Evolutionary conservation across 2,797 vertebrate genomes (phyloP), one percentile per base, ranked within the genome.

Genomic region (Xerus rutilus): DNA sequence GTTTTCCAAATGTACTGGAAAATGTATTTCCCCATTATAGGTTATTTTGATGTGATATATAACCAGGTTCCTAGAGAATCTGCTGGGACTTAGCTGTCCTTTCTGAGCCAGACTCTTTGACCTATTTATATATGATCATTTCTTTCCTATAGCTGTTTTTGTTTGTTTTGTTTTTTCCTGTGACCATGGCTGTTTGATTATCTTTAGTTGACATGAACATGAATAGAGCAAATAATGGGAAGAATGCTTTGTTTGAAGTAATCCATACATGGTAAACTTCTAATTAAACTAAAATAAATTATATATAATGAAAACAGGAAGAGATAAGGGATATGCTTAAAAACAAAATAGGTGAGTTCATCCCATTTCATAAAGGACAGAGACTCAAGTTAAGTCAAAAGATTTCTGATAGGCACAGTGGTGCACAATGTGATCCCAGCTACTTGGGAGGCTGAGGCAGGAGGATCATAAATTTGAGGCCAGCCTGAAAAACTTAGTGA

Each of bases 281-380:
- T 96, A n/a, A 28, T 92, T 92, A 72, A 81, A 45, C 35, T 77
- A 84, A 39, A 94, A 89, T 89, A 92, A 94, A 88, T 79, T 93
- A 96, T 87, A 87, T 85, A 4, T 43, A 84, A 47, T 86, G 20
- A 57, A 62, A 84, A 86, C 79, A 86, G 52, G 67, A 89, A 59
- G 32, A 54, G 23, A 54, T 78, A 43, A 65, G 25, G 90, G 35
- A 0, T 93, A 52, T 87, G 93, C n/a, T 95, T 94, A 90, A 93
- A 25, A 28, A 90, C 1, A 93, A 86, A 91, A 86, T 76, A 21
- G 11, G 23, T 79, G n/a, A 92, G 70, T 91, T 96, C 18, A 86
- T 73, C 25, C 1, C 18, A 81, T 90, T 94, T 94, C 18, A 89
- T 93, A 88, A 89, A 72, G 18, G 54, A 43, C 74, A 84, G 23